Evolutionary conservation across 1,140 invertebrate genomes (phyloP).

Genomic region (Venturia canescens): DNA sequence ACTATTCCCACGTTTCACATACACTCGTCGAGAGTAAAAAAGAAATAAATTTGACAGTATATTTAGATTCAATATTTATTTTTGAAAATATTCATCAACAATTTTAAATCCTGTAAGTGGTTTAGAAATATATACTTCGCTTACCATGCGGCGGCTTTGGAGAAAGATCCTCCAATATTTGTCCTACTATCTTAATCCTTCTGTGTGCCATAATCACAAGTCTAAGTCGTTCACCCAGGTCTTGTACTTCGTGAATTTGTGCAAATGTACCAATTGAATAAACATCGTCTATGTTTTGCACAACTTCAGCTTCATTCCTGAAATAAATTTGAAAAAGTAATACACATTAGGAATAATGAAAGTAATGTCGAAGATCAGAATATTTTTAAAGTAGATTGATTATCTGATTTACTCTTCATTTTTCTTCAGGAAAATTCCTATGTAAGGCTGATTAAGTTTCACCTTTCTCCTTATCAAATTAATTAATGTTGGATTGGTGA

Average conservation of each 20-base stretch:
- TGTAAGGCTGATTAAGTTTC: conserved; percentile 96
- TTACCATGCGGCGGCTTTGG: conserved; percentile 76
- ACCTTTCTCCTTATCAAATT: conserved; percentile 96
- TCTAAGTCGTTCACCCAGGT: conserved; percentile 93
- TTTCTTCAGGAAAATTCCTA: conserved; percentile 97
- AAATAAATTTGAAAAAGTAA: conserved; percentile 40
- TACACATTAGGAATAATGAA: conserved; percentile 3
- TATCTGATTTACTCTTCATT: conserved; percentile 84
- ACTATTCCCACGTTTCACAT: conserved; percentile 27
- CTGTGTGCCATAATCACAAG: conserved; percentile 97
- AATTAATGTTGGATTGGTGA: conserved; percentile 92
- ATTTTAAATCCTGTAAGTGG: no score
- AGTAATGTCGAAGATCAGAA: background rate
- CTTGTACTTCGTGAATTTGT: conserved; percentile 98
- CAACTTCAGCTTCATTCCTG: conserved; percentile 91
- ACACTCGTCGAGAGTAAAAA: background rate
- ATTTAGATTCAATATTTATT: no score
- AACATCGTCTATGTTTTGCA: conserved; percentile 91
- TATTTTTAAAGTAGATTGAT: background rate
- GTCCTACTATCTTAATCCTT: conserved; percentile 88
- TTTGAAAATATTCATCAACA: no score
- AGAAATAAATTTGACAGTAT: no score
- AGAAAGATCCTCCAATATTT: conserved; percentile 84
- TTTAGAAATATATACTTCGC: conserved; percentile 4
- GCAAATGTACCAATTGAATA: conserved; percentile 97